Evolutionary conservation across 2,888 invertebrate species (phyloP).

Genomic region (Chaetogeoica ovagalla): DNA sequence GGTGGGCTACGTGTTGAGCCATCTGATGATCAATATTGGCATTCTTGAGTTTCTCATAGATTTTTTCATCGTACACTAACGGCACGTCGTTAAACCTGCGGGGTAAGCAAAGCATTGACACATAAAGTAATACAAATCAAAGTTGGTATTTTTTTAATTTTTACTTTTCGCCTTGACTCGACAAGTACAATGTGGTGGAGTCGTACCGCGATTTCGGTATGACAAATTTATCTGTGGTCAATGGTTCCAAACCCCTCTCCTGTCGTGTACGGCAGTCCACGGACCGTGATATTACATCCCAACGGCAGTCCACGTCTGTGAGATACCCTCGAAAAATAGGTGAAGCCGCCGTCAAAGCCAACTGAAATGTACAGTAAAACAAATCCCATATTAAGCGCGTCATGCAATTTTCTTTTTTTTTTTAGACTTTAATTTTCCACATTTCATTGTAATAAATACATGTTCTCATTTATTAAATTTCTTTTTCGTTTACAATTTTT

Average conservation of each 20-base stretch:
- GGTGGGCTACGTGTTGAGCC: conserved; percentile 94
- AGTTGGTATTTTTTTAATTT: conserved; percentile 19
- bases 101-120: background rate
- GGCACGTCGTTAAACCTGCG: conserved; percentile 89
- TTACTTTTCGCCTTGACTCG: conserved; percentile 78
- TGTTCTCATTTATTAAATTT: too few relatives aligned
- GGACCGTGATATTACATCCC: conserved; percentile 94
- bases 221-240: conserved; percentile 75
- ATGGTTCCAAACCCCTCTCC: conserved; percentile 79
- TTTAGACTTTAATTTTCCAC: too few relatives aligned
- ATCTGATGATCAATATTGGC: conserved; percentile 91
- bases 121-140: too few relatives aligned
- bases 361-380: conserved; percentile 61
- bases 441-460: too few relatives aligned
- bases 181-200: conserved; percentile 95
- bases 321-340: conserved; percentile 92
- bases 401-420: too few relatives aligned
- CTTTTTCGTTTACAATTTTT: too few relatives aligned
- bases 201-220: conserved; percentile 96
- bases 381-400: background rate
- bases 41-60: conserved; percentile 79
- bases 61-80: conserved; percentile 79
- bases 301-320: conserved; percentile 95
- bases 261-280: conserved; percentile 94
- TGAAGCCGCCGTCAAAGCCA: conserved; percentile 95